Evolutionary conservation across 92 coral and sea anemone genomes (phyloP), one percentile per base, ranked within the genome.

Genomic region (Pocillopora grandis): DNA sequence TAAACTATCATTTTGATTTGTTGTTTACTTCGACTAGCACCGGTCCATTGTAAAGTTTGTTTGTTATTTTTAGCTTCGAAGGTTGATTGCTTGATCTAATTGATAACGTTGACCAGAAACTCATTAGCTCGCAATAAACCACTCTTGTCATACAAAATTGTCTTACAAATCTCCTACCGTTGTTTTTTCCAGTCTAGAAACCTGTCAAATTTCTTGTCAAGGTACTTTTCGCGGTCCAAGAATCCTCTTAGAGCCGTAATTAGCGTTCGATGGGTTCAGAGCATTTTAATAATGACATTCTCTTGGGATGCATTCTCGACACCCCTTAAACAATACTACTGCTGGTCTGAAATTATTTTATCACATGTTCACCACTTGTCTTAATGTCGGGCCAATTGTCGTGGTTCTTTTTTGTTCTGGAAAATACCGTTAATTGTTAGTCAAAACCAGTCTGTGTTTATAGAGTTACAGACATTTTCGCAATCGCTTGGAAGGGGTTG

Each of bases 301-400:
- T 69, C 84, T 56, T 67, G 84, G 42, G 84, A 80, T 55, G 66
- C 33, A 27, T 68, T 27, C 63, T 66, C 17, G 9, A 48, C 42
- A 80, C 75, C 68, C 9, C 17, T 19, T 67, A 9, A 67, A 80
- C 84, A 80, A 80, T 80, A 80, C 52, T 10, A 17, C 37, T 68
- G 36, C 62, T n/a, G 61, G 72, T 64, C 33, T 49, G 20, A 37
- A 42, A 78, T 78, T 78, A 78, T 35, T 18, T 63, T 37, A 19
- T 21, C 81, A 77, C 57, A 9, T 61, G 65, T 68, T 77, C 60
- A 62, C 67, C 81, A 78, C 72, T 36, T 62, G 36, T 68, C 68
- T 78, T 78, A 62, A 68, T 62, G 60, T 20, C 68, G 57, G 57
- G 57, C 72, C 82, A 19, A 78, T 78, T 64, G 82, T 65, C 76